These are phyloP conservation scores for Arnoldichthys spilopterus DNA, from an alignment of 2,797 vertebrate species.

Conservation along the genomic window DNA sequence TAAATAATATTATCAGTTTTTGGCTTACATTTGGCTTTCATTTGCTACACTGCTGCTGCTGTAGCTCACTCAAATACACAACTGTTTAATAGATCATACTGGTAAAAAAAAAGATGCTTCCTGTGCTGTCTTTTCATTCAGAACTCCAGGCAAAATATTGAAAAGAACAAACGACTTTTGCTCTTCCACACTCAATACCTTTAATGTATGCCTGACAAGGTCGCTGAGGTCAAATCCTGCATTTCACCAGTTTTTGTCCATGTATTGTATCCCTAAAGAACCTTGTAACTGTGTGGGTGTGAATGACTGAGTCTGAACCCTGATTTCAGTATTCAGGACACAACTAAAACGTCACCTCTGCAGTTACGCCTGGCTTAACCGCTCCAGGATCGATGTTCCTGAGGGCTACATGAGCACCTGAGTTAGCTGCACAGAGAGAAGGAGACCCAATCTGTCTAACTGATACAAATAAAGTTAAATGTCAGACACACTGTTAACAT, in stretches of 20 bases:
- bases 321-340: slow-evolving; percentile 22
- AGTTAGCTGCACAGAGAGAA: slow-evolving; percentile 7
- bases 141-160: not conserved
- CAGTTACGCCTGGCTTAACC: slow-evolving; percentile 16
- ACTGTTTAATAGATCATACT: not conserved
- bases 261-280: not conserved
- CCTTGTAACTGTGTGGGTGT: not conserved
- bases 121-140: slow-evolving; percentile 1
- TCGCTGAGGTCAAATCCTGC: slow-evolving; percentile 16
- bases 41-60: slow-evolving; percentile 8
- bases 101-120: not conserved
- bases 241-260: slow-evolving; percentile 14
- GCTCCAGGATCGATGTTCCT: slow-evolving; percentile 27
- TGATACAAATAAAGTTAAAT: slow-evolving; percentile 41
- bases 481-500: slow-evolving; percentile 46
- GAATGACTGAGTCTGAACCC: slow-evolving; percentile 27
- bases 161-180: slow-evolving; percentile 11
- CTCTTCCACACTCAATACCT: not conserved
- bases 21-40: not conserved
- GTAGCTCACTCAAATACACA: not conserved
- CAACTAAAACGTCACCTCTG: slow-evolving; percentile 22
- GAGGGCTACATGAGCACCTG: slow-evolving; percentile 18
- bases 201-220: slow-evolving; percentile 30
- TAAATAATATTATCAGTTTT: not conserved
- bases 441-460: slow-evolving; percentile 18